Percentiles rank a stretch among this genome's conserved stretches.
Evolutionary conservation across 2,888 invertebrate species (phyloP).

Genomic region (Sesamia inferens): DNA sequence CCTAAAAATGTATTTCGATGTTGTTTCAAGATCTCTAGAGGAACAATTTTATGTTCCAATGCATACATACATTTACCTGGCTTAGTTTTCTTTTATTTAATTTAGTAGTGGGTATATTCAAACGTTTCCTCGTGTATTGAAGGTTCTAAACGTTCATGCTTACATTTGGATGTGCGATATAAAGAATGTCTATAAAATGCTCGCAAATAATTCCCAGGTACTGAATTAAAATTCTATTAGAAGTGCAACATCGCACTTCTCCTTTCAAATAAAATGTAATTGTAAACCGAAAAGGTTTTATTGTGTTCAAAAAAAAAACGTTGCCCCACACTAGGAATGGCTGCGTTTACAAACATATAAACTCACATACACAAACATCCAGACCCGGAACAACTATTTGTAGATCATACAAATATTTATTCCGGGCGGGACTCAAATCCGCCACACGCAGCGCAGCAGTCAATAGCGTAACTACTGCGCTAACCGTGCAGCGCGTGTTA

Average conservation of each 20-base stretch:
- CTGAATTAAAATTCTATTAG: constrained; percentile 16
- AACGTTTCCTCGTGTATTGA: constrained; percentile 8
- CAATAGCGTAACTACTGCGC: too few relatives aligned
- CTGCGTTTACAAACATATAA: too few relatives aligned
- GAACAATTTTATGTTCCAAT: constrained; percentile 10
- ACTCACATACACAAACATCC: too few relatives aligned
- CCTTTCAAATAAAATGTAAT: background rate
- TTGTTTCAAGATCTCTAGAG: constrained; percentile 17
- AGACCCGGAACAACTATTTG: too few relatives aligned
- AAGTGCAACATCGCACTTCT: background rate
- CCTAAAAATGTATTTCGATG: constrained; percentile 22
- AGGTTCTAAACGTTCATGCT: constrained; percentile 7
- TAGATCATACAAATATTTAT: too few relatives aligned
- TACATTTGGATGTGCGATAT: constrained; percentile 14
- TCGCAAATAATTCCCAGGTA: background rate
- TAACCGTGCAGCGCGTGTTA: too few relatives aligned
- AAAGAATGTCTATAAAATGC: background rate
- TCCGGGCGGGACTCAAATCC: too few relatives aligned
- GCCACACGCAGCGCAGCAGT: too few relatives aligned
- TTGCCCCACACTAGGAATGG: too few relatives aligned
- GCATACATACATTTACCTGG: background rate
- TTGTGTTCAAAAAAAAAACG: too few relatives aligned
- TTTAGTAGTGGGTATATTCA: background rate
- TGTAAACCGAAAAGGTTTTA: too few relatives aligned
- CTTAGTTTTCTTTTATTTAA: constrained; percentile 11